These are phyloP conservation scores for Amia ocellicauda DNA, from an alignment of 2,113 vertebrate species.

Conservation along the genomic window DNA sequence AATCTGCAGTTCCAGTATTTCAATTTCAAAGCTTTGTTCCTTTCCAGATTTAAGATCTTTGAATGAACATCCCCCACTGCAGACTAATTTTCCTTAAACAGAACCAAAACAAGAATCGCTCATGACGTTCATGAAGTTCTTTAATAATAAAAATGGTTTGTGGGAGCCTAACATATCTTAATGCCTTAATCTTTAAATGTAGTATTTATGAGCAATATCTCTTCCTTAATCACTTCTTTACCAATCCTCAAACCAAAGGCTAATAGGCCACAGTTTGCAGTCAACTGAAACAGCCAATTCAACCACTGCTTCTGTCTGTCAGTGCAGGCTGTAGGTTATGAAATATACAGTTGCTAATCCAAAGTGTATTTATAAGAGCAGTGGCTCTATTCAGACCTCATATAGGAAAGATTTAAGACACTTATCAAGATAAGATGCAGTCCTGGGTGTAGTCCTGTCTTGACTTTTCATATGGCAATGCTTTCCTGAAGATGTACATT, in stretches of 20 bases:
- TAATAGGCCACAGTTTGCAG: neutral
- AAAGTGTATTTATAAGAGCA: no score
- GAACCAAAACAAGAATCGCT: neutral
- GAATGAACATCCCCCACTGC: conserved; percentile 20
- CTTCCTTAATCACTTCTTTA: conserved; percentile 3
- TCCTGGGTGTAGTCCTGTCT: no score
- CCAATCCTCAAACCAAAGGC: conserved; percentile 1
- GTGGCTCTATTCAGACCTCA: no score
- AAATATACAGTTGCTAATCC: no score
- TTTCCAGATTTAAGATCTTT: conserved; percentile 43
- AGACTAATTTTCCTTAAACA: conserved; percentile 17
- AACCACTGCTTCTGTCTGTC: conserved; percentile 7
- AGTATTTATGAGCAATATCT: conserved; percentile 4
- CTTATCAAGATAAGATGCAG: no score
- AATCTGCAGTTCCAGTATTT: conserved; percentile 80
- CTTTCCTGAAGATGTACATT: no score
- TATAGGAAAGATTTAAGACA: no score
- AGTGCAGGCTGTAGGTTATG: no score
- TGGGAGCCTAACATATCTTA: no score
- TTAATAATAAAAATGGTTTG: no score
- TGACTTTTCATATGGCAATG: no score
- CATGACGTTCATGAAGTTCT: no score
- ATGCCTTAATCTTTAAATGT: neutral
- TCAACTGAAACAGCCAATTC: neutral
- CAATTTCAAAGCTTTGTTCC: conserved; percentile 82